Evolutionary conservation across 2,888 invertebrate genomes (phyloP).

Genomic region (Malthinus seriepunctatus): DNA sequence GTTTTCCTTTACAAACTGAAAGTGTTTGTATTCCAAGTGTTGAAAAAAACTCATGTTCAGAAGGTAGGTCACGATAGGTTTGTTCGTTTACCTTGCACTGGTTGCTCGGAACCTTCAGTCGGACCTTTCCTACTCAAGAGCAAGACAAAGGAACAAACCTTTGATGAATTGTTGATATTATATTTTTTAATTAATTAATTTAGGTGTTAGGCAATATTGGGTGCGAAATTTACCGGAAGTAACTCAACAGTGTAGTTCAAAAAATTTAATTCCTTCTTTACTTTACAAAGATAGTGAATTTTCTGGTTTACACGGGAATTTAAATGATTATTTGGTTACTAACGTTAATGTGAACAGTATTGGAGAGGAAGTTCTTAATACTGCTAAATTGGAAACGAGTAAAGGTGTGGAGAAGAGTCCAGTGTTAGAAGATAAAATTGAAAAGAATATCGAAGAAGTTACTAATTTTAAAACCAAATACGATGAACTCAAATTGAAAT

Average conservation of each 20-base stretch:
- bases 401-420: not conserved
- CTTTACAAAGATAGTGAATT: slow-evolving; percentile 42
- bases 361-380: not conserved
- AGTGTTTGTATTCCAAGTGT: slow-evolving; percentile 44
- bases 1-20: slow-evolving; percentile 42
- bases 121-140: not conserved
- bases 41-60: slow-evolving; percentile 31
- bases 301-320: slow-evolving; percentile 22
- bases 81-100: no score
- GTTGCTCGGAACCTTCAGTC: not conserved
- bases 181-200: slow-evolving; percentile 10
- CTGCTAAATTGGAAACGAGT: not conserved
- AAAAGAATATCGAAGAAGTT: slow-evolving; percentile 4
- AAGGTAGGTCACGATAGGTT: slow-evolving; percentile 35
- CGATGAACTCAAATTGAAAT: slow-evolving; percentile 19
- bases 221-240: slow-evolving; percentile 46
- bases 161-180: not conserved
- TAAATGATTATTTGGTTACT: slow-evolving; percentile 27
- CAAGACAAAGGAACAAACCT: not conserved
- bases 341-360: not conserved
- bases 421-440: slow-evolving; percentile 4
- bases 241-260: slow-evolving; percentile 47
- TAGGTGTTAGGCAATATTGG: slow-evolving; percentile 50
- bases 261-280: slow-evolving; percentile 48
- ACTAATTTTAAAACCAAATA: slow-evolving; percentile 22